Conservation (phyloP, 2,797 vertebrate species). For the Falco biarmicus region DNA sequence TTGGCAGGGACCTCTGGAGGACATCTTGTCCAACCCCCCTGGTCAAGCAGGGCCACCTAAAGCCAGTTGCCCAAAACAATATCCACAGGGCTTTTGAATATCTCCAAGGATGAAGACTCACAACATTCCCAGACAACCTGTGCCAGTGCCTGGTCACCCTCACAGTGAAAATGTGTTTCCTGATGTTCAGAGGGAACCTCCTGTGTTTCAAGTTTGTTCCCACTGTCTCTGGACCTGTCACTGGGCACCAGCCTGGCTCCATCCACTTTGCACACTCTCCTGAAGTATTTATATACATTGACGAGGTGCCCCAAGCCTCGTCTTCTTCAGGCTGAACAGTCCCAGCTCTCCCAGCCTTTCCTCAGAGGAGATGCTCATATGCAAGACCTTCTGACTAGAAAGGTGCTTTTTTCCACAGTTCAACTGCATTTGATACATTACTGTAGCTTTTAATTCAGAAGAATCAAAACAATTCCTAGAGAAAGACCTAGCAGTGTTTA, state of each 20-base stretch:
- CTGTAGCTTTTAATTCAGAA: background rate
- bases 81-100: background rate
- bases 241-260: background rate
- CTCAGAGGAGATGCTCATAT: background rate
- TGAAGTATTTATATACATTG: background rate
- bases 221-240: background rate
- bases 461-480: background rate
- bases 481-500: background rate
- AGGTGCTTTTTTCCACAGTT: background rate
- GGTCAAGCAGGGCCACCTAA: background rate
- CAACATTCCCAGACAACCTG: background rate
- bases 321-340: background rate
- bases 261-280: background rate
- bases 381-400: background rate
- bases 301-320: background rate
- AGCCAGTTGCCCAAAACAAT: background rate
- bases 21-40: background rate
- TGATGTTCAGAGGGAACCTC: background rate
- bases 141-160: background rate
- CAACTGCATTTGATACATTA: background rate
- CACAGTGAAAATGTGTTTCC: background rate
- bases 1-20: background rate
- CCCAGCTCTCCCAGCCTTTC: background rate
- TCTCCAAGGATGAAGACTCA: background rate
- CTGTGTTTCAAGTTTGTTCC: background rate